Conservation (phyloP, 2,888 invertebrate species). For the Lissonota sp. region DNA sequence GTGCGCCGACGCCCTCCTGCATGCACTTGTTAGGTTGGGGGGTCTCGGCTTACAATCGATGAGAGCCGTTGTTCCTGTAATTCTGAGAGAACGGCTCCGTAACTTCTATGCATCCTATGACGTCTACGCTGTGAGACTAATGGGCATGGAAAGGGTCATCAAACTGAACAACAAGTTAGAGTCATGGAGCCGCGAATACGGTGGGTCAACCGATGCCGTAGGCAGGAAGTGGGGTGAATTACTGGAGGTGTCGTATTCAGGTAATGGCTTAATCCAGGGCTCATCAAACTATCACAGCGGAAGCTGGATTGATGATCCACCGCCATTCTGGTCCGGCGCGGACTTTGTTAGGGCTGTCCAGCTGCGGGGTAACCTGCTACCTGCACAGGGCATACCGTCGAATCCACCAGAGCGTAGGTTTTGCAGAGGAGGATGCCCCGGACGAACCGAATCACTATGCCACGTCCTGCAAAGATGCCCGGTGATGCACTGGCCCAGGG, state of each 20-base stretch:
- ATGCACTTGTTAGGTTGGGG: not conserved
- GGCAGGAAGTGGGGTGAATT: too few relatives aligned
- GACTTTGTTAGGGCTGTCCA: conserved; percentile 72
- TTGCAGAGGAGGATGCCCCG: conserved; percentile 3
- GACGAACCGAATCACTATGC: not conserved
- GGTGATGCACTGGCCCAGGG: not conserved
- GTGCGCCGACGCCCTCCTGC: conserved; percentile 23
- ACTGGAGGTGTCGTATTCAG: too few relatives aligned
- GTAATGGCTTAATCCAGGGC: conserved; percentile 55
- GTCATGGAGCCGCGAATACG: too few relatives aligned
- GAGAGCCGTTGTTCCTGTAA: not conserved
- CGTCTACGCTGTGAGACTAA: too few relatives aligned
- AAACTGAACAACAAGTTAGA: too few relatives aligned
- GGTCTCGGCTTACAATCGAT: conserved; percentile 13
- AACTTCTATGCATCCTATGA: not conserved
- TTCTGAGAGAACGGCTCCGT: not conserved
- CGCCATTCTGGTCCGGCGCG: conserved; percentile 68
- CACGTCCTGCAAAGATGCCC: not conserved
- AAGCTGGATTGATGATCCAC: conserved; percentile 66
- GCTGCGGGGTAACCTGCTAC: conserved; percentile 70
- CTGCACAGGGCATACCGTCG: conserved; percentile 69
- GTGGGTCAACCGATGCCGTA: too few relatives aligned
- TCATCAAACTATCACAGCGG: conserved; percentile 51
- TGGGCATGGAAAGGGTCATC: too few relatives aligned
- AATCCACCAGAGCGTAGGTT: not conserved